Conservation (phyloP, 1,140 invertebrate genomes). For the Monochamus saltuarius region DNA sequence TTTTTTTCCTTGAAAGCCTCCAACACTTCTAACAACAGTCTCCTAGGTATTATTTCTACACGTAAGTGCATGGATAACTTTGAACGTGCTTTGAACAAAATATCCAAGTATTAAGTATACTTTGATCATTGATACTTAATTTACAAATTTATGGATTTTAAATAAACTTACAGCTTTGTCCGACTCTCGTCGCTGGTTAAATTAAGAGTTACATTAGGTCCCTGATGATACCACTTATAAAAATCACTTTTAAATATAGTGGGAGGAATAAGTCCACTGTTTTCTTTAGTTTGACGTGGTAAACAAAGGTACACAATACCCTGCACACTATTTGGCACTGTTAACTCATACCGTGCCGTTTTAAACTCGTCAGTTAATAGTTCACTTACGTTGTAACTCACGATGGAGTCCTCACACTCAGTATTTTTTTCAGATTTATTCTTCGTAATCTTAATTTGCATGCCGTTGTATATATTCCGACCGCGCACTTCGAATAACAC, state of each 20-base stretch:
- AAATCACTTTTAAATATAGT: slow-evolving; percentile 24
- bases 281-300: slow-evolving; percentile 25
- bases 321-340: slow-evolving; percentile 34
- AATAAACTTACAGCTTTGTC: too few relatives aligned
- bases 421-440: slow-evolving; percentile 34
- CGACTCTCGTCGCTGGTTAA: too few relatives aligned
- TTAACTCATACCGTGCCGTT: slow-evolving; percentile 35
- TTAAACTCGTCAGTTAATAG: slow-evolving; percentile 27
- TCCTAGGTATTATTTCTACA: too few relatives aligned
- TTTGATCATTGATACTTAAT: too few relatives aligned
- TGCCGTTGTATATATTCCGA: slow-evolving; percentile 37
- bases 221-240: slow-evolving; percentile 43
- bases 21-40: too few relatives aligned
- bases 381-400: slow-evolving; percentile 37
- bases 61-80: too few relatives aligned
- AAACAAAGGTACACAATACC: slow-evolving; percentile 43
- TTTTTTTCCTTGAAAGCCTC: too few relatives aligned
- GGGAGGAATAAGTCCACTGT: slow-evolving; percentile 9
- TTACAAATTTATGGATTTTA: too few relatives aligned
- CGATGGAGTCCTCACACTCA: slow-evolving; percentile 34
- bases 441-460: slow-evolving; percentile 41
- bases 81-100: too few relatives aligned
- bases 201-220: slow-evolving; percentile 35
- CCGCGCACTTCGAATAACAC: slow-evolving; percentile 43
- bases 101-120: too few relatives aligned